Base-by-base conservation (phyloP, 2,113 vertebrate genomes). In the Phyllostomus hastatus region DNA sequence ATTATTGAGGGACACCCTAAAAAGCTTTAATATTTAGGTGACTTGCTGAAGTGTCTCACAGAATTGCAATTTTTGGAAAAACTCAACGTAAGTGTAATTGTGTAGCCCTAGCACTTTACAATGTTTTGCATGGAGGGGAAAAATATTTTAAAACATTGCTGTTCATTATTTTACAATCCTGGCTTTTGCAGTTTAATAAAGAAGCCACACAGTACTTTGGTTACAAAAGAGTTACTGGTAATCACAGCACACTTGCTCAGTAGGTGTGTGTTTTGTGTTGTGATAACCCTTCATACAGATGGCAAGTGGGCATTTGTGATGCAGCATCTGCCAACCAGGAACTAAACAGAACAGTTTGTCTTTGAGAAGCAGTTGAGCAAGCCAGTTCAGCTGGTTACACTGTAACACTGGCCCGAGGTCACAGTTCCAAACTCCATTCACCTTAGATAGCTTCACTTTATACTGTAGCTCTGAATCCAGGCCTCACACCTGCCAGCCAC, bases 261-360 rank as follows among this genome's bases (percentile, higher is more conserved):
- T 2, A 0, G 16, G 20, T 35, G 19, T 5, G 31, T 22, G 43
- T 43, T 41, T 26, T 7, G 2, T 84, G 66, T 33, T 73, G 35
- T 61, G 90, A 43, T 90, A 52, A 90, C 78, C 70, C 86, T 79
- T 66, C 69, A 2, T 5, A 35, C 57, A 92, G 88, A 22, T 7
- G 31, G 59, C 52, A 81, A 52, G 46, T 1, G 2, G 17, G 35
- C 20, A 10, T 4, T 0, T 16, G 26, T 10, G 48, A 38, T 7
- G 9, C 2, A 26, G 41, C 48, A 48, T 38, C 78, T 95, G 95
- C 90, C 87, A 94, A 93, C 24, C 87, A 94, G 93, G 95, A 95
- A 95, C 35, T 24, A n/a, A 17, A 52, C 0, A 48, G 76, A 85
- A 84, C 76, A 82, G 75, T 66, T 2, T 78, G 52, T 93, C 61